Evolutionary conservation across 1,140 invertebrate species (phyloP).

Genomic region (Drosophila pallidifrons): DNA sequence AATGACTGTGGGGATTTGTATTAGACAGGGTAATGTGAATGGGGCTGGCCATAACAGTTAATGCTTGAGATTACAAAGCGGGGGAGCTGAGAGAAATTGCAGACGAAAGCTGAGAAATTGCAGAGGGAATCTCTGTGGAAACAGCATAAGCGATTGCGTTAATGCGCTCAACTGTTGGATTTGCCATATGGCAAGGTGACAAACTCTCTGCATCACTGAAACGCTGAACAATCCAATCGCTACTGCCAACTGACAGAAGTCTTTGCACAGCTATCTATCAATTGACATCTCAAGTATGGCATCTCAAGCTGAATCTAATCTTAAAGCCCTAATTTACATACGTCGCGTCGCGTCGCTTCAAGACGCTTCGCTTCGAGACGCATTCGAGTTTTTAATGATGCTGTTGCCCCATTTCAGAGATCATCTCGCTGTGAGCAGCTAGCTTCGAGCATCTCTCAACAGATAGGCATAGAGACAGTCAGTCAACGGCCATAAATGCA

Average conservation of each 20-base stretch:
- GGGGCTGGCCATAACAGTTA: slow-evolving; percentile 50
- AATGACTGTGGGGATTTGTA: slow-evolving; percentile 75
- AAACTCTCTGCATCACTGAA: slow-evolving; percentile 11
- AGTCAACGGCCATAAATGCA: slow-evolving; percentile 36
- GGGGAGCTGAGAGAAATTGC: not conserved
- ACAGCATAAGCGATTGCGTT: slow-evolving; percentile 44
- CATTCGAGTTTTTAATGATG: slow-evolving; percentile 60
- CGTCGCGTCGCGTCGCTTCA: slow-evolving; percentile 31
- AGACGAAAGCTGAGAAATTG: not conserved
- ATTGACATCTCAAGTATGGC: slow-evolving; percentile 63
- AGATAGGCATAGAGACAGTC: slow-evolving; percentile 18
- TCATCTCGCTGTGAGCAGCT: slow-evolving; percentile 24
- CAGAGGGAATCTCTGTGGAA: slow-evolving; percentile 22
- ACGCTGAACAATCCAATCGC: not conserved
- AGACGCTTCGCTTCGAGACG: slow-evolving; percentile 11
- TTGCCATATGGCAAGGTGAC: slow-evolving; percentile 32
- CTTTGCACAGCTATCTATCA: slow-evolving; percentile 23
- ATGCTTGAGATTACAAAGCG: slow-evolving; percentile 43
- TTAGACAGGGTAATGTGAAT: slow-evolving; percentile 75
- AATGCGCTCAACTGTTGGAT: slow-evolving; percentile 44
- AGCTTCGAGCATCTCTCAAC: slow-evolving; percentile 24
- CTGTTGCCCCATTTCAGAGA: slow-evolving; percentile 53
- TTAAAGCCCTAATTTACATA: slow-evolving; percentile 69
- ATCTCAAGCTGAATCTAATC: slow-evolving; percentile 25
- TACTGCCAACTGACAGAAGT: not conserved